Evolutionary conservation across 23 tunicate species (phyloP), one percentile per base, ranked within the genome.

Genomic region (Diplosoma virens): DNA sequence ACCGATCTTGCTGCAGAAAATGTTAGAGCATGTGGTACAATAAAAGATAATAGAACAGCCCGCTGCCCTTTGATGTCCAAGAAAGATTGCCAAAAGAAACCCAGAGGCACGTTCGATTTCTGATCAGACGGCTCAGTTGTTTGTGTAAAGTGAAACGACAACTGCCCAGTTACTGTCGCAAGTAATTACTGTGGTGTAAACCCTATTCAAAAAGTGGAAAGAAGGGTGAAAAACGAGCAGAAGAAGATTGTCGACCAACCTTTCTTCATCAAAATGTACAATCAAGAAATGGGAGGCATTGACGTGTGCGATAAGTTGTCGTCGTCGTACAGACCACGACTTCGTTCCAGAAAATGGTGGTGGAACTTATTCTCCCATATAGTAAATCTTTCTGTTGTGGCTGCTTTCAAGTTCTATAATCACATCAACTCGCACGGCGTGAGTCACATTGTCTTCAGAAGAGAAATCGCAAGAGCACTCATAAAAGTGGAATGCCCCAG

Each of bases 291-390:
- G 70, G 70, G 35, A 27, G 70, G 35, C 35, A 35, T 63, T 4
- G 70, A 63, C 20, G 70, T 28, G 5, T 28, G 36, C n/a, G 70
- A 63, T n/a, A 28, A n/a, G 35, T 30, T 63, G 34, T 30, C 29
- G 36, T 63, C 70, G 36, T 63, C 70, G 3, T 63, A 63, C 20
- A 63, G 70, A 63, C 70, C 70, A 63, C 33, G 70, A 28, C 36
- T 63, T 63, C 35, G 70, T 6, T 63, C 70, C 35, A 63, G 36
- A 30, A 63, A 63, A 63, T 63, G 70, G 70, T 63, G 70, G 70
- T 63, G 70, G 70, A 63, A 63, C 35, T 30, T 63, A 6, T 63
- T 25, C 20, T 63, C 35, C 20, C 70, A 63, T n/a, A 63, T 63
- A 11, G 33, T 63, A 28, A 63, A 63, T 28, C 36, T 63, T 6